Base-by-base conservation (phyloP, 2,113 vertebrate species). In the Phalacrocorax carbo region DNA sequence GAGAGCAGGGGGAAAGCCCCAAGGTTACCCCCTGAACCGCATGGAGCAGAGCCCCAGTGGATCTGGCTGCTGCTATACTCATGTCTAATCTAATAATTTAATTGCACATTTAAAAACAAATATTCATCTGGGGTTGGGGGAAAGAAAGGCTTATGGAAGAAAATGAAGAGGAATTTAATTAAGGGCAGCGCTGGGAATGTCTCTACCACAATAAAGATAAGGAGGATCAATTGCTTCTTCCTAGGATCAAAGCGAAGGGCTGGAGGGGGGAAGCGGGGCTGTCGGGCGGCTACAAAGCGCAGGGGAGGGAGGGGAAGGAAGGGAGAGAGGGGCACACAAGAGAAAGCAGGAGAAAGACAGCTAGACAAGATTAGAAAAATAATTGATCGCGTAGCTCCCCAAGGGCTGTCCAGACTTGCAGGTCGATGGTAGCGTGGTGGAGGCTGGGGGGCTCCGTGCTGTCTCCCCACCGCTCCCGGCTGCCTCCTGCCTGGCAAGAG, bases 91-190 rank as follows among this genome's bases (percentile, higher is more conserved):
- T 34, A n/a, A 85, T 65, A n/a, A 46, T 90, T 91, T 81, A 81
- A 92, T 91, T 42, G 44, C 82, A 9, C 8, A 0, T 54, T 94
- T 64, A 15, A 90, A 93, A 90, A 80, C 66, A 93, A 92, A 91
- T 65, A 58, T 66, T 64, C 0, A 11, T 65, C 84, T n/a, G 79
- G 68, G 21, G 38, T 2, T 58, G 30, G 38, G 32, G 44, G 46
- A 8, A 69, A 48, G 69, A 38, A 83, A 46, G 77, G 76, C 86
- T 68, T 13, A 29, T 0, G 44, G 65, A 64, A 70, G 77, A 57
- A 92, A 94, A 96, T 78, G n/a, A 84, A 65, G 86, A 96, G 77
- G 91, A 94, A 96, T 95, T 97, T 97, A 97, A 97, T 96, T 92
- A 97, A 95, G 84, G 93, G 82, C 95, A 86, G 93, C 82, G 92